These are phyloP conservation scores for Pogonocherus hispidulus DNA, from an alignment of 2,888 invertebrate species.

Conservation along the genomic window DNA sequence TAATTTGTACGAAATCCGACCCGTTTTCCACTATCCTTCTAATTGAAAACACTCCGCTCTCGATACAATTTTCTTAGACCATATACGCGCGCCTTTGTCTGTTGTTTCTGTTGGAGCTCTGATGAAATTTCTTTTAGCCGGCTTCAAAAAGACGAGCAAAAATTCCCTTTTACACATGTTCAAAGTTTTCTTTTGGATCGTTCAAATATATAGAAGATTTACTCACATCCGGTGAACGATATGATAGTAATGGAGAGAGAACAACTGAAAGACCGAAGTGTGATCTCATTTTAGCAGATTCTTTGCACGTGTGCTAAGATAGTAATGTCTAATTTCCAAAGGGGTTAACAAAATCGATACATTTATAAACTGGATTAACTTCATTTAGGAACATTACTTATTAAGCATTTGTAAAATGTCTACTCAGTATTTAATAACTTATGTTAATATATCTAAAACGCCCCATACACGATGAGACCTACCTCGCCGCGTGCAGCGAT, in stretches of 20 bases:
- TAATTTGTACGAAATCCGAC: neutral
- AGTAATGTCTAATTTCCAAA: neutral
- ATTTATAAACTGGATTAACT: too few relatives aligned
- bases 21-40: neutral
- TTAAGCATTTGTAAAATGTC: too few relatives aligned
- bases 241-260: neutral
- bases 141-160: neutral
- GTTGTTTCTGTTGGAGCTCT: neutral
- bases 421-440: too few relatives aligned
- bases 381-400: too few relatives aligned
- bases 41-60: neutral
- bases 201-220: neutral
- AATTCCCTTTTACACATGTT: neutral
- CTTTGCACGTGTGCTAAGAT: neutral
- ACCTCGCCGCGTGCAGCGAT: too few relatives aligned
- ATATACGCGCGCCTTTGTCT: neutral
- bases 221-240: neutral
- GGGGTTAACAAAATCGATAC: neutral
- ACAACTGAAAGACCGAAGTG: neutral
- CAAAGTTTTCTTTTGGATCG: conserved; percentile 1
- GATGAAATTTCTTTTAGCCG: conserved; percentile 3
- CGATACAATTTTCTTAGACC: too few relatives aligned
- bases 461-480: too few relatives aligned
- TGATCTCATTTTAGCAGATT: neutral
- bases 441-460: too few relatives aligned